Conservation (phyloP, 2,113 vertebrate genomes). For the Riparia riparia region DNA sequence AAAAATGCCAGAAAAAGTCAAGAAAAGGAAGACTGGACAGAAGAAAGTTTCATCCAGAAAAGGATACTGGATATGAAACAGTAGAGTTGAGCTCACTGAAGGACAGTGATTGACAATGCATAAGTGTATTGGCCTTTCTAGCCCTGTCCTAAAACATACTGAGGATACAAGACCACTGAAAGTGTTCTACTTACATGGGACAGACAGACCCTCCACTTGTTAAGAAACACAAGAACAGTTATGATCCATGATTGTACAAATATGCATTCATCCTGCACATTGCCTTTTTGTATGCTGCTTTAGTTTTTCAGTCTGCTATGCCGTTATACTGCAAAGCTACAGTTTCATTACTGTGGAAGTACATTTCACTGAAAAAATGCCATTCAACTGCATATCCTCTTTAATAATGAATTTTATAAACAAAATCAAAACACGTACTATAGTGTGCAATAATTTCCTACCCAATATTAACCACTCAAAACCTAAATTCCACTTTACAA, state of each 20-base stretch:
- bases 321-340: background rate
- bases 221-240: background rate
- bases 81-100: background rate
- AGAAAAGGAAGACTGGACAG: background rate
- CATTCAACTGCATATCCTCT: background rate
- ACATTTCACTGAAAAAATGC: conserved; percentile 1
- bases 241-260: background rate
- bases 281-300: background rate
- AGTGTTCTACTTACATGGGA: background rate
- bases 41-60: background rate
- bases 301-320: background rate
- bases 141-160: background rate
- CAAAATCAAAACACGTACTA: background rate
- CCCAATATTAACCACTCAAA: background rate
- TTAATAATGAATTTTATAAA: background rate
- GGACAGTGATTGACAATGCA: background rate
- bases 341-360: background rate
- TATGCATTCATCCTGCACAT: background rate
- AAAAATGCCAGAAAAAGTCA: background rate
- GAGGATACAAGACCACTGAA: background rate
- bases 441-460: background rate
- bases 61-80: background rate
- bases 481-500: background rate
- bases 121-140: background rate
- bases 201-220: background rate